Percentiles rank a stretch among this genome's conserved stretches.
phyloP scores from a whole-genome alignment of 2,113 vertebrate genomes.

The Triplophysa rosa region DNA sequence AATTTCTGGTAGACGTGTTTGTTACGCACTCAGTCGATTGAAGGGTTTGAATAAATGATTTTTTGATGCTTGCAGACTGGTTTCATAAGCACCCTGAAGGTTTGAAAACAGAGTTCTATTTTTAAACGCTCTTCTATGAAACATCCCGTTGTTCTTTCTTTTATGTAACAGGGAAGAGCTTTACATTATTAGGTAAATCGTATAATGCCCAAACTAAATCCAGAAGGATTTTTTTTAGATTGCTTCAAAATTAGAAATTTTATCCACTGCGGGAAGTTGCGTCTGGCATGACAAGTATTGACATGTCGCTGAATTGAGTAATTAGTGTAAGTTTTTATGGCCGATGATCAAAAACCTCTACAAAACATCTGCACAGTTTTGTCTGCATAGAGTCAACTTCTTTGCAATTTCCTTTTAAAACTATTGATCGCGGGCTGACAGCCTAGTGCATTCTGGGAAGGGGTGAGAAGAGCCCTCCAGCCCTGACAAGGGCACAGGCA shows the following conservation, averaged over 20 bases:
- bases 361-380: background rate
- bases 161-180: conserved; percentile 36
- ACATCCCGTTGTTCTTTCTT: conserved; percentile 37
- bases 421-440: background rate
- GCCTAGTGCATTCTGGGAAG: conserved; percentile 16
- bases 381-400: background rate
- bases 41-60: conserved; percentile 55
- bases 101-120: conserved; percentile 5
- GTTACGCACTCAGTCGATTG: conserved; percentile 40
- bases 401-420: background rate
- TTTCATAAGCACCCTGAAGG: conserved; percentile 34
- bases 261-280: background rate
- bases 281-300: background rate
- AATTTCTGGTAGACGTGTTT: conserved; percentile 44
- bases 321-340: background rate
- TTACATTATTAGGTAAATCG: conserved; percentile 19
- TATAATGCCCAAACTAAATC: conserved; percentile 21
- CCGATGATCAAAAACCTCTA: background rate
- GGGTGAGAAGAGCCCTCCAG: conserved; percentile 23
- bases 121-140: background rate
- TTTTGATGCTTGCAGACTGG: conserved; percentile 48
- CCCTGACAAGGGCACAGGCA: conserved; percentile 30
- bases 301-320: background rate
- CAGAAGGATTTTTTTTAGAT: conserved; percentile 9
- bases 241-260: background rate